Evolutionary conservation across 1,140 invertebrate species (phyloP), one percentile per base, ranked within the genome.

Genomic region (Reticulitermes speratus): DNA sequence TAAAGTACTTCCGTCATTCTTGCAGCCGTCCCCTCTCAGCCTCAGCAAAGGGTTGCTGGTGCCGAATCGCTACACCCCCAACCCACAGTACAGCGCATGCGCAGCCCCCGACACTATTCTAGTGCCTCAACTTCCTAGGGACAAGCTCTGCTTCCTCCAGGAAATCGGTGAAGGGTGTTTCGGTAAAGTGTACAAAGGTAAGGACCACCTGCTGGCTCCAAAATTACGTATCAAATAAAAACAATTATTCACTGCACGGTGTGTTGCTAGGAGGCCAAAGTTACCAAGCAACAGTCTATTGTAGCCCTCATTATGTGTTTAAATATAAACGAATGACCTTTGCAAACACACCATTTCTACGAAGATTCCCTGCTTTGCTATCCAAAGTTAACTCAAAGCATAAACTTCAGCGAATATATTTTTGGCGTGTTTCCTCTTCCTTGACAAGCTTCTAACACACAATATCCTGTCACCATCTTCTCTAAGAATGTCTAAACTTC

Each of bases 131-230:
- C 89, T 96, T 88, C 89, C 91, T 82, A 91, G 93, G 84, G 94
- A 95, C 82, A 93, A 93, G 3, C 90, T 98, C 21, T 65, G 81
- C 44, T 95, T 97, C 89, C 88, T 95, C 0, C 93, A 96, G 87
- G 95, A 96, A 88, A 96, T 98, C 82, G 97, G 97, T 2, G 96
- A 98, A 91, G 97, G 97, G 3, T 97, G 96, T 89, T 98, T 97
- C 89, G 97, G 97, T n/a, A 97, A 97, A 92, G 97, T 98, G 59
- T 97, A 94, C 89, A 97, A 96, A 95, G 96, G 96, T 96, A 91
- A 90, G 88, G 84, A 83, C 82, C 59, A 9, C n/a, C 65, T 21
- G 38, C 44, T 75, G 65, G n/a, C n/a, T 11, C n/a, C 25, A 30
- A 14, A 75, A 75, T 30, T 75, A 25, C 65, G n/a, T n/a, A 11